Percentiles rank a stretch among this genome's conserved stretches.
phyloP scores from a whole-genome alignment of 2,888 invertebrate genomes.

The Campoletis raptor region DNA sequence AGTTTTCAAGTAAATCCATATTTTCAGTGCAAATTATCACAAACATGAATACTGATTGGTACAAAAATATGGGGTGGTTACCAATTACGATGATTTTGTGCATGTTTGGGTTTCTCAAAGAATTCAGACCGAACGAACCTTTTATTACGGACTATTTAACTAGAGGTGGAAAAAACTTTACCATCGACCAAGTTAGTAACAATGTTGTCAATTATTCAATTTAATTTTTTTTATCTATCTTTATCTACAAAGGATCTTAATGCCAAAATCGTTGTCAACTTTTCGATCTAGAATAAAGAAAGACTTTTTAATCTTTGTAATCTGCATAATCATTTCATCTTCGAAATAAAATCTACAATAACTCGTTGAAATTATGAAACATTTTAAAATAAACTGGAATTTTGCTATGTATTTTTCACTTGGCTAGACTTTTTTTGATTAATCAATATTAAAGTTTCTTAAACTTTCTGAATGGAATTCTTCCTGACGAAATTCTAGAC shows the following conservation, averaged over 20 bases:
- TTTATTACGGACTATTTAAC: constrained; percentile 92
- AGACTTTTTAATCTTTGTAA: too few relatives aligned
- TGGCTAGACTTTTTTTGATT: constrained; percentile 19
- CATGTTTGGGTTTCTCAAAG: constrained; percentile 92
- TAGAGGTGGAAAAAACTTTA: constrained; percentile 92
- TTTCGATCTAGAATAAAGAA: too few relatives aligned
- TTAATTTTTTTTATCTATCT: background rate
- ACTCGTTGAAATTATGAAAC: background rate
- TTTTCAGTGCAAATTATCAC: background rate
- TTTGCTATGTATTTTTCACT: background rate
- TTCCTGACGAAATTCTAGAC: too few relatives aligned
- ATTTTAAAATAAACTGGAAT: constrained; percentile 11
- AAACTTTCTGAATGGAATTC: too few relatives aligned
- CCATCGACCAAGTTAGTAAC: constrained; percentile 87
- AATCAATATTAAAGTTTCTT: background rate
- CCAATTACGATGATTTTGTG: constrained; percentile 90
- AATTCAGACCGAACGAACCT: constrained; percentile 95
- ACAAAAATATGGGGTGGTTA: constrained; percentile 87
- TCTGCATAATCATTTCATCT: too few relatives aligned
- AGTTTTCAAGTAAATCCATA: background rate
- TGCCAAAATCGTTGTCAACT: too few relatives aligned
- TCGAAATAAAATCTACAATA: background rate
- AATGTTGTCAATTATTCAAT: background rate
- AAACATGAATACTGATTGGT: constrained; percentile 38
- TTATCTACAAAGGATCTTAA: too few relatives aligned